Percentiles rank a stretch among this genome's conserved stretches.
phyloP scores from a whole-genome alignment of 2,888 invertebrate genomes.

The Atrina japonica region DNA sequence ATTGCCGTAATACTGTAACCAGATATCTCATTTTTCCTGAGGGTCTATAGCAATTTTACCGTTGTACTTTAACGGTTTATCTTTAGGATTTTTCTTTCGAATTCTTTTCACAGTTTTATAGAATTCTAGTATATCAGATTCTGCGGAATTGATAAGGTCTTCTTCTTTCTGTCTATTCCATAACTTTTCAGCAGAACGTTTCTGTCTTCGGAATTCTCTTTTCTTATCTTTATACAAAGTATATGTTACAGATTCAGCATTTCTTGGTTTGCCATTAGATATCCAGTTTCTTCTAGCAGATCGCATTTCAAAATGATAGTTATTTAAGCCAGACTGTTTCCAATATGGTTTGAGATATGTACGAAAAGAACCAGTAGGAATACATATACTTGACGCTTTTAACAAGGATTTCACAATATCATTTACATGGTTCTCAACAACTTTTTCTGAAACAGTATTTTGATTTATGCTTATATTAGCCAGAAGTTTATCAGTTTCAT shows the following conservation, averaged over 20 bases:
- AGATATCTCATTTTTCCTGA: neutral
- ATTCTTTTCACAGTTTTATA: slow-evolving; percentile 12
- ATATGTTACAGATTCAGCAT: neutral
- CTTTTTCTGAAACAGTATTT: neutral
- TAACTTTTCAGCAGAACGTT: neutral
- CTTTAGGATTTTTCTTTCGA: neutral
- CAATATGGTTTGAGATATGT: slow-evolving; percentile 23
- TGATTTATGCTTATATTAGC: neutral
- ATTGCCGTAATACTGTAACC: slow-evolving; percentile 11
- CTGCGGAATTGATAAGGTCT: slow-evolving; percentile 10
- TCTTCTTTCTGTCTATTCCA: slow-evolving; percentile 13
- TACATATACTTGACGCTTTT: neutral
- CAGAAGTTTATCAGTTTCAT: slow-evolving; percentile 16
- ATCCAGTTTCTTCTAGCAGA: slow-evolving; percentile 1
- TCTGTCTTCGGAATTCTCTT: slow-evolving; percentile 13
- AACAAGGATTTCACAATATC: neutral
- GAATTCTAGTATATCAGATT: slow-evolving; percentile 24
- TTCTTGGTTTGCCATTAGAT: slow-evolving; percentile 5
- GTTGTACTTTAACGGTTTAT: neutral
- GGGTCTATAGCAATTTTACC: neutral
- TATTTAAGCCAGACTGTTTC: slow-evolving; percentile 11
- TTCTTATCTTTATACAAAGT: slow-evolving; percentile 19
- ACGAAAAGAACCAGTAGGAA: slow-evolving; percentile 13
- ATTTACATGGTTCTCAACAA: neutral
- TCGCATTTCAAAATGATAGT: slow-evolving; percentile 24